Evolutionary conservation across 2,113 vertebrate genomes (phyloP).

Genomic region (Chiloscyllium plagiosum): DNA sequence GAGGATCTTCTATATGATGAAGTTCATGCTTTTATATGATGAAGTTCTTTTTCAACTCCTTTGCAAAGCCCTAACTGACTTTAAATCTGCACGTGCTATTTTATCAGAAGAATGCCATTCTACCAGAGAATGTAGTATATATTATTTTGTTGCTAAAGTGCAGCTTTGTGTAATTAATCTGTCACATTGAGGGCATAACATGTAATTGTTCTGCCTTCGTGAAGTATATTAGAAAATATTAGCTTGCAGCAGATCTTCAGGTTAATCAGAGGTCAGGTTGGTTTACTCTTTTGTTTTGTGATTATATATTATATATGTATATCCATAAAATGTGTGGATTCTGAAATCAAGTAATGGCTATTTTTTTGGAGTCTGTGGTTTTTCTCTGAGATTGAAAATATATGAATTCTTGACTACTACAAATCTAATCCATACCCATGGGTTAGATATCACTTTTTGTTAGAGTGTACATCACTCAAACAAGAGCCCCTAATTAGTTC

Average conservation of each 20-base stretch:
- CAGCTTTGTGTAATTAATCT: neutral
- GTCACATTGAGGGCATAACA: neutral
- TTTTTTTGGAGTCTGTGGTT: neutral
- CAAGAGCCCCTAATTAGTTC: neutral
- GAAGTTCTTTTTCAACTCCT: neutral
- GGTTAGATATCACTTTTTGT: neutral
- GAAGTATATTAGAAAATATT: neutral
- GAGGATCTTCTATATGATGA: neutral
- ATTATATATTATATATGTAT: neutral
- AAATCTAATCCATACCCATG: neutral
- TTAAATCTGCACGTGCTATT: neutral
- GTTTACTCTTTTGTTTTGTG: neutral
- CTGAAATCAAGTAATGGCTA: neutral
- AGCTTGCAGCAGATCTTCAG: neutral
- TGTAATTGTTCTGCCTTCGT: neutral
- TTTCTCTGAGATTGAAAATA: neutral
- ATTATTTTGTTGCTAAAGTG: neutral
- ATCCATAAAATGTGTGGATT: no score
- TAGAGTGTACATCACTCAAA: neutral
- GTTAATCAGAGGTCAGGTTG: neutral
- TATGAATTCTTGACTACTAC: neutral
- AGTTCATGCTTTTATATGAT: neutral
- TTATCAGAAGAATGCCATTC: neutral
- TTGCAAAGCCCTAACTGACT: neutral
- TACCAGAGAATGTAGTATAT: neutral